Conservation (phyloP, 2,113 vertebrate species). For the Nothoprocta pentlandii region DNA sequence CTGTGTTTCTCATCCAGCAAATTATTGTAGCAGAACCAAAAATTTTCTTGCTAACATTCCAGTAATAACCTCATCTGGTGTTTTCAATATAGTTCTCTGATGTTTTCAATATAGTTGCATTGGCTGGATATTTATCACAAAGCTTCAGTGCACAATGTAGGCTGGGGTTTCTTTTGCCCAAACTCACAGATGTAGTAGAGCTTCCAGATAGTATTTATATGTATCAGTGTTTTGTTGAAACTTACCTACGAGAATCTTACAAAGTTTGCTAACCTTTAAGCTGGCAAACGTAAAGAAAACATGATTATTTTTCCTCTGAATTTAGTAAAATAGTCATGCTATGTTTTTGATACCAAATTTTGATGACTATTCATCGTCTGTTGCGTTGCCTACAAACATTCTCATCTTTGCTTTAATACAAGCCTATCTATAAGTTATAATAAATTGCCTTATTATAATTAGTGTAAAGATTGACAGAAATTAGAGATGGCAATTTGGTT, state of each 20-base stretch:
- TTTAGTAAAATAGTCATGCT: not conserved
- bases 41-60: not conserved
- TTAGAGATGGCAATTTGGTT: not conserved
- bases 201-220: not conserved
- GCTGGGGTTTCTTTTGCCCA: not conserved
- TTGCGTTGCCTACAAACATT: not conserved
- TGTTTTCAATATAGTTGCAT: not conserved
- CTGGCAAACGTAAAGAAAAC: not conserved
- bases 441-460: not conserved
- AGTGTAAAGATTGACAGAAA: not conserved
- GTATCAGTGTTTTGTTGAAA: not conserved
- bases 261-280: not conserved
- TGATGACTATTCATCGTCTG: not conserved
- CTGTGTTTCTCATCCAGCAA: not conserved
- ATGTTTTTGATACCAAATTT: not conserved
- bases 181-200: not conserved
- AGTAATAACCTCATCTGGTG: not conserved
- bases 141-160: not conserved
- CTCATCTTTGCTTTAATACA: not conserved
- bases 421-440: not conserved
- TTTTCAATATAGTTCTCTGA: not conserved
- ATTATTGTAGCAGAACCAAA: not conserved
- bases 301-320: not conserved
- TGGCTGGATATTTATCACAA: not conserved
- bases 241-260: not conserved